A percentile compares a stretch with the other conserved stretches of the same genome.
Conservation (phyloP, 2,797 vertebrate species). For the Mus caroli region DNA sequence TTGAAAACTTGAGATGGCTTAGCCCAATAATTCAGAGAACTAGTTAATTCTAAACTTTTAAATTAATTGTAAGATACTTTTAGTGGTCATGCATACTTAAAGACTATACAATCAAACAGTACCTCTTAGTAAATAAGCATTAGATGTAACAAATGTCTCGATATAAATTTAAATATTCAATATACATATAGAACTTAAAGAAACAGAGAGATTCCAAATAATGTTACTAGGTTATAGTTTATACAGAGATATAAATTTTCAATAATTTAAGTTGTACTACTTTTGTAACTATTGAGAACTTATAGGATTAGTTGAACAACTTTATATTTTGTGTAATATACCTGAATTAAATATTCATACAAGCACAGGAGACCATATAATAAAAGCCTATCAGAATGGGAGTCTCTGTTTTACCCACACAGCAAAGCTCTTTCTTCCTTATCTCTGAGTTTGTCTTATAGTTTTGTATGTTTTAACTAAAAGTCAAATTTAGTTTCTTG, state of each 20-base stretch:
- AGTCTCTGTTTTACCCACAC: neutral
- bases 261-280: neutral
- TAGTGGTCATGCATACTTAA: neutral
- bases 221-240: neutral
- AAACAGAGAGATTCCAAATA: neutral
- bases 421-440: neutral
- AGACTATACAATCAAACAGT: neutral
- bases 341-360: neutral
- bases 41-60: neutral
- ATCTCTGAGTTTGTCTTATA: neutral
- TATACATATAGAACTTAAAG: neutral
- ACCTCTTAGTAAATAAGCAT: neutral
- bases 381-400: neutral
- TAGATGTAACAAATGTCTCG: neutral
- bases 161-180: neutral
- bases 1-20: neutral
- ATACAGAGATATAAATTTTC: neutral
- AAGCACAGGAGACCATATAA: neutral
- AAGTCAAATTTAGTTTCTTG: neutral
- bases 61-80: neutral
- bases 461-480: neutral
- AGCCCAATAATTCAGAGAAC: neutral
- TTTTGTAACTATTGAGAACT: neutral
- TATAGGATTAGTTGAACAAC: too few relatives aligned
- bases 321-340: neutral